A percentile compares a stretch with the other conserved stretches of the same genome.
Evolutionary conservation across 2,797 vertebrate species (phyloP).

Genomic region (Capromys pilorides): DNA sequence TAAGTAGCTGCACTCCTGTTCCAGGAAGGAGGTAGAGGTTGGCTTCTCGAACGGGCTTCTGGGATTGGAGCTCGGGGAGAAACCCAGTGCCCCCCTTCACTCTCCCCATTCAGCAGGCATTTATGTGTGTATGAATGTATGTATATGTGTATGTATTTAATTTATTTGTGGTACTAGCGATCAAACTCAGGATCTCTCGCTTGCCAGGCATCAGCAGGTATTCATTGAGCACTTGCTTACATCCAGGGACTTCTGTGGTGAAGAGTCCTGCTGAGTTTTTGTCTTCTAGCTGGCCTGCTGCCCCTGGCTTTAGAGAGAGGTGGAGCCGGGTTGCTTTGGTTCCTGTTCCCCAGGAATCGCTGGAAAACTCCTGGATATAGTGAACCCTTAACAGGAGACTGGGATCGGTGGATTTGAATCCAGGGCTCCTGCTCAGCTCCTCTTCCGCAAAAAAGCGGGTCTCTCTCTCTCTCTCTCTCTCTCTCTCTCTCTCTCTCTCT

Average conservation of each 20-base stretch:
- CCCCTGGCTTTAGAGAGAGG: not conserved
- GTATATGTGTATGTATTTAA: too few relatives aligned
- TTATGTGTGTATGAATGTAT: not conserved
- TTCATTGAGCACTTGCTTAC: slow-evolving; percentile 59
- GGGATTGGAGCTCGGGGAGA: slow-evolving; percentile 44
- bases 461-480: too few relatives aligned
- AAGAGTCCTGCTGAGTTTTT: not conserved
- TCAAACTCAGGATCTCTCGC: too few relatives aligned
- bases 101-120: slow-evolving; percentile 54
- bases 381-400: not conserved
- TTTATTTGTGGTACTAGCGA: too few relatives aligned
- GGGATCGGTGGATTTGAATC: not conserved
- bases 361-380: not conserved
- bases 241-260: not conserved
- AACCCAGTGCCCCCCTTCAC: slow-evolving; percentile 38
- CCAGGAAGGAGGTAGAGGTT: slow-evolving; percentile 11
- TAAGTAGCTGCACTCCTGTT: slow-evolving; percentile 39
- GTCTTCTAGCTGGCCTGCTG: not conserved
- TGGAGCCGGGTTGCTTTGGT: not conserved
- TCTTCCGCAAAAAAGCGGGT: not conserved
- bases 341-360: not conserved
- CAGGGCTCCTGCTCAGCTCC: not conserved
- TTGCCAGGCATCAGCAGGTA: not conserved
- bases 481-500: too few relatives aligned
- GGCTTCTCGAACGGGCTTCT: slow-evolving; percentile 43